phyloP scores from a whole-genome alignment of 2,888 invertebrate species.

The Heliconius aoede region DNA sequence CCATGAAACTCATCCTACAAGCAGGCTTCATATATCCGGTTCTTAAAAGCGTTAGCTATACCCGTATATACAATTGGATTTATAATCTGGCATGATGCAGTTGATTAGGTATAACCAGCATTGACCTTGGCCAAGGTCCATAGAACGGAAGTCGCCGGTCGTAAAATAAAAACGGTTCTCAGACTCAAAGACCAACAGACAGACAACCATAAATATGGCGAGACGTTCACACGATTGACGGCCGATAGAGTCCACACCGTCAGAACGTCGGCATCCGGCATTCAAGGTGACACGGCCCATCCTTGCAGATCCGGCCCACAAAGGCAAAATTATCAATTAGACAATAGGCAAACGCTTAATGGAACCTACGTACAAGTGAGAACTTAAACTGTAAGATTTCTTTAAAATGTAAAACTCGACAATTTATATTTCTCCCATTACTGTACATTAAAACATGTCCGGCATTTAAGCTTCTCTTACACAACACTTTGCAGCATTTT shows the following conservation, averaged over 20 bases:
- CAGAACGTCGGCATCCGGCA: slow-evolving; percentile 79
- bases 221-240: slow-evolving; percentile 79
- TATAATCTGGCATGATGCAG: slow-evolving; percentile 25
- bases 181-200: slow-evolving; percentile 73
- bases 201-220: slow-evolving; percentile 72
- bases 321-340: slow-evolving; percentile 53
- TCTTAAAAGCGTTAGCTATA: neutral
- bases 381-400: slow-evolving; percentile 33
- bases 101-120: slow-evolving; percentile 61
- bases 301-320: slow-evolving; percentile 75
- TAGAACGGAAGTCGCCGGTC: slow-evolving; percentile 76
- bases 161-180: slow-evolving; percentile 78
- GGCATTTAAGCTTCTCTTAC: slow-evolving; percentile 23
- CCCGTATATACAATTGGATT: slow-evolving; percentile 15
- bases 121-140: slow-evolving; percentile 75
- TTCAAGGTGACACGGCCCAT: slow-evolving; percentile 80
- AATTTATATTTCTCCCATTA: slow-evolving; percentile 23
- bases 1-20: slow-evolving; percentile 50
- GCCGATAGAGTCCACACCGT: slow-evolving; percentile 74
- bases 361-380: slow-evolving; percentile 38
- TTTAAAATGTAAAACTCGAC: slow-evolving; percentile 17
- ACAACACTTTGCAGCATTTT: slow-evolving; percentile 28
- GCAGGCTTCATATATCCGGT: slow-evolving; percentile 22
- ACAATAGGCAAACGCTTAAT: slow-evolving; percentile 50
- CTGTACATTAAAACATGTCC: slow-evolving; percentile 18